Evolutionary conservation across 2,113 vertebrate species (phyloP).

Genomic region (Cygnus buccinator): DNA sequence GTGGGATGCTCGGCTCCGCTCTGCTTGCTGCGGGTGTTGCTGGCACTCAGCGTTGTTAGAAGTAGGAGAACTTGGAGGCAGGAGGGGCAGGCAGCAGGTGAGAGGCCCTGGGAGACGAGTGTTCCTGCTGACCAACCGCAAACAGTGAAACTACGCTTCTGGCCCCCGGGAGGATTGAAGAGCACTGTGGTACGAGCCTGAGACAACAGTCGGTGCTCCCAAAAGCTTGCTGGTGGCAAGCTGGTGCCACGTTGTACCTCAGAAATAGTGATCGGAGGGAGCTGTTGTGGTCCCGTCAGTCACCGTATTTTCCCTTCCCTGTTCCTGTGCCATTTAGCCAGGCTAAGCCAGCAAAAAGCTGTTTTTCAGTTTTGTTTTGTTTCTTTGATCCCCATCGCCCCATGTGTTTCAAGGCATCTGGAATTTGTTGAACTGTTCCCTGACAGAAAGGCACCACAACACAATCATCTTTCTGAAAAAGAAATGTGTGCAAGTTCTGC

Average conservation of each 20-base stretch:
- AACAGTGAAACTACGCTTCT: background rate
- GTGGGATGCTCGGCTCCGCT: fast-evolving
- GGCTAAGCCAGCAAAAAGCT: background rate
- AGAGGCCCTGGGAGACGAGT: background rate
- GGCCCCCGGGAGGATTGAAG: background rate
- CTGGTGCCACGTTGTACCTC: background rate
- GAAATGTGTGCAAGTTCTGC: background rate
- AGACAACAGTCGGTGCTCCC: background rate
- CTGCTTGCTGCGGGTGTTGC: background rate
- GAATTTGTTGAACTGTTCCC: background rate
- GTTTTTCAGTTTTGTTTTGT: background rate
- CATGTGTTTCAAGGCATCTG: background rate
- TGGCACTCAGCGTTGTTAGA: background rate
- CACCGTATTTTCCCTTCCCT: background rate
- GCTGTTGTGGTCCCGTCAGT: background rate
- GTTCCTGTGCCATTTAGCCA: background rate
- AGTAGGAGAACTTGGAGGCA: background rate
- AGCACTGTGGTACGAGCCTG: background rate
- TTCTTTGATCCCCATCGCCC: background rate
- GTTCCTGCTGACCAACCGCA: background rate
- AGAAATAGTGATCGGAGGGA: background rate
- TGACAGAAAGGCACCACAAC: background rate
- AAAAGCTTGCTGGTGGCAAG: background rate
- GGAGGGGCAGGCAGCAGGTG: background rate
- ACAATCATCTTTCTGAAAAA: background rate